These are phyloP conservation scores for Pygoscelis adeliae DNA, from an alignment of 2,113 vertebrate species.

Conservation along the genomic window DNA sequence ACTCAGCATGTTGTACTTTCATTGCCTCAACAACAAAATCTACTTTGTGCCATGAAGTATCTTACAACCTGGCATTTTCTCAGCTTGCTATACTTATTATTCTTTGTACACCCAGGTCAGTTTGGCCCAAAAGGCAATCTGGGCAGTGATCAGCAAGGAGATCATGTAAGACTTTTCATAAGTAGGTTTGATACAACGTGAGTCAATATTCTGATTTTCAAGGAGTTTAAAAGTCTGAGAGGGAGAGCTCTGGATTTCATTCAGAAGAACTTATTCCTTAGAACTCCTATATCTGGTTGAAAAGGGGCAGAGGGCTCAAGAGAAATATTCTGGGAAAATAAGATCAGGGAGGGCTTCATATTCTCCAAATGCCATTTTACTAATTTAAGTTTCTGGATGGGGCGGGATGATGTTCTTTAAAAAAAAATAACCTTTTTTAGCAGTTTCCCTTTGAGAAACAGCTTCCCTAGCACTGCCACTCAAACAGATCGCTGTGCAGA, in stretches of 20 bases:
- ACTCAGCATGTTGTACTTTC: not conserved
- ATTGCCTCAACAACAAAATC: not conserved
- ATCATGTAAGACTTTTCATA: not conserved
- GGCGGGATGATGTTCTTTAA: not conserved
- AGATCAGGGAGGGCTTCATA: not conserved
- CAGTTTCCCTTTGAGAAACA: not conserved
- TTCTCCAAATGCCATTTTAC: not conserved
- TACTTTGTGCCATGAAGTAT: not conserved
- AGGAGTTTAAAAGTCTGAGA: not conserved
- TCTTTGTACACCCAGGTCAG: not conserved
- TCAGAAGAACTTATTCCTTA: not conserved
- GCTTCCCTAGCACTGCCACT: not conserved
- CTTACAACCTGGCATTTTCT: not conserved
- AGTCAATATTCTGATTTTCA: not conserved
- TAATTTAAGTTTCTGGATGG: not conserved
- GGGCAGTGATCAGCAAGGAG: not conserved
- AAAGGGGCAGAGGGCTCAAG: not conserved
- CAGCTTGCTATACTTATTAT: not conserved
- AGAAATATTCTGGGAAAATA: not conserved
- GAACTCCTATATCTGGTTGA: not conserved
- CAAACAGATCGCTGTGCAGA: not conserved
- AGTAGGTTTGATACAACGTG: not conserved
- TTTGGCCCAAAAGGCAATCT: not conserved
- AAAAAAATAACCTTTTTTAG: not conserved
- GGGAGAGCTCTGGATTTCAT: not conserved